Conservation (phyloP, 2,113 vertebrate genomes). For the Tachycineta bicolor region DNA sequence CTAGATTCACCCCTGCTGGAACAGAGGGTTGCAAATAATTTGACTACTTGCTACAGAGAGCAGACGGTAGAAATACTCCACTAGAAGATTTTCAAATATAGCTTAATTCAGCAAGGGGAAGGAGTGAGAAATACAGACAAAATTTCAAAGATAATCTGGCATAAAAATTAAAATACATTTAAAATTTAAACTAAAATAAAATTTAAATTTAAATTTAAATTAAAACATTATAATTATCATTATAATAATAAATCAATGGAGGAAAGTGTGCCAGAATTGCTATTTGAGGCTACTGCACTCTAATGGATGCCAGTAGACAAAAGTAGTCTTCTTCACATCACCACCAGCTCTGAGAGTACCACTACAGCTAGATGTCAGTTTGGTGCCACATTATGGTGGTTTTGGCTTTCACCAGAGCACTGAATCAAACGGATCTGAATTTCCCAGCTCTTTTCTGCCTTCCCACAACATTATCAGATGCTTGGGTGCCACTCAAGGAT, state of each 20-base stretch:
- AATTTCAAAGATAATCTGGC: neutral
- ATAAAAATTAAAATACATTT: neutral
- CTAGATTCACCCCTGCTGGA: neutral
- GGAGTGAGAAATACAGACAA: neutral
- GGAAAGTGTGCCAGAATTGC: neutral
- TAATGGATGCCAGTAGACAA: neutral
- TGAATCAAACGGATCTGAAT: neutral
- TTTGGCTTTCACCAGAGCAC: neutral
- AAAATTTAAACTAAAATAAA: neutral
- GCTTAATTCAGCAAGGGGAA: neutral
- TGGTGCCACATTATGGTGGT: neutral
- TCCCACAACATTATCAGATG: neutral
- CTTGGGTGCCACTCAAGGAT: neutral
- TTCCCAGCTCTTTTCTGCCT: neutral
- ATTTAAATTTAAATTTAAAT: neutral
- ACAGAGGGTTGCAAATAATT: conserved; percentile 11
- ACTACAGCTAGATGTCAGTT: neutral
- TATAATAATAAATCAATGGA: neutral
- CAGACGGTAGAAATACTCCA: conserved; percentile 15
- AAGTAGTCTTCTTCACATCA: neutral
- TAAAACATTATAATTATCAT: neutral
- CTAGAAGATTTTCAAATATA: neutral
- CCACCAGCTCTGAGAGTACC: neutral
- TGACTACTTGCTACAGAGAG: conserved; percentile 23
- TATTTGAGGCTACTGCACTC: neutral